Evolutionary conservation across 2,888 invertebrate genomes (phyloP).

Genomic region (Andrena praecox): DNA sequence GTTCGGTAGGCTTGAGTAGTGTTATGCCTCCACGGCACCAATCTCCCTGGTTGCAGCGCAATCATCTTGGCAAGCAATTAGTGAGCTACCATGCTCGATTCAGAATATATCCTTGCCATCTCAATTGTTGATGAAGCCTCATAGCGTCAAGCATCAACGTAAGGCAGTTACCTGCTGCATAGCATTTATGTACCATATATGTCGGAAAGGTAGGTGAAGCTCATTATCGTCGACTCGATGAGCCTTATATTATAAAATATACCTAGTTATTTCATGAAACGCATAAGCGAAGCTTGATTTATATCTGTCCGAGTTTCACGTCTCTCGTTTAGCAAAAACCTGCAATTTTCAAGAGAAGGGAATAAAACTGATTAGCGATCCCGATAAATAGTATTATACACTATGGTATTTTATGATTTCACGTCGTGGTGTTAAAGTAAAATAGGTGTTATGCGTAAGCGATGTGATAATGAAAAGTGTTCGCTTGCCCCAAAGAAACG

Average conservation of each 20-base stretch:
- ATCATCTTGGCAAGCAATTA: slow-evolving; percentile 82
- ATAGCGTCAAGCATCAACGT: slow-evolving; percentile 82
- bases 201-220: slow-evolving; percentile 83
- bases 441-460: slow-evolving; percentile 50
- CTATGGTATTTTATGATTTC: slow-evolving; percentile 38
- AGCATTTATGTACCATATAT: slow-evolving; percentile 85
- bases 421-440: slow-evolving; percentile 32
- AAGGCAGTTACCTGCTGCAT: slow-evolving; percentile 83
- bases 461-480: slow-evolving; percentile 36
- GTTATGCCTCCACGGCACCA: slow-evolving; percentile 83
- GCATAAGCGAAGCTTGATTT: slow-evolving; percentile 40
- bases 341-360: slow-evolving; percentile 42
- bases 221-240: slow-evolving; percentile 71
- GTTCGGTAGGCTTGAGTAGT: slow-evolving; percentile 83
- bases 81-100: slow-evolving; percentile 81
- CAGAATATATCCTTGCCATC: slow-evolving; percentile 81
- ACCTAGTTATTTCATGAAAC: slow-evolving; percentile 58
- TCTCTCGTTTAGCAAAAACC: slow-evolving; percentile 38
- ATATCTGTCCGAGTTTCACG: slow-evolving; percentile 50
- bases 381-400: slow-evolving; percentile 37
- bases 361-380: slow-evolving; percentile 35
- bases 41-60: slow-evolving; percentile 80
- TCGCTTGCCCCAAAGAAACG: slow-evolving; percentile 24
- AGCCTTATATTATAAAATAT: slow-evolving; percentile 68
- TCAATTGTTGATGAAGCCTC: slow-evolving; percentile 84